Conservation (phyloP, 2,888 invertebrate genomes). For the Parapristionchus giblindavisi region DNA sequence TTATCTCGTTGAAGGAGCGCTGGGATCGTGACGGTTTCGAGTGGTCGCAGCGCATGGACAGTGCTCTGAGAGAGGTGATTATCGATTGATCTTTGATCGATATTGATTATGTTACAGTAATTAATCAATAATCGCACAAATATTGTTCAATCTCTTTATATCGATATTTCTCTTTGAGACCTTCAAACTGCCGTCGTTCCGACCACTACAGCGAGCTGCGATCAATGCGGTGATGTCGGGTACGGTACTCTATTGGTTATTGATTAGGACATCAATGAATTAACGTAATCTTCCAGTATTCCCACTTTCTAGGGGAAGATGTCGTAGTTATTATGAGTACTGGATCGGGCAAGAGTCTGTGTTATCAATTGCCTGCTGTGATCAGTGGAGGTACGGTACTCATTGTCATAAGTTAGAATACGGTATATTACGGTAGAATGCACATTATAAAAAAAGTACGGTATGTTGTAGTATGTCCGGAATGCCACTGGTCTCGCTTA, state of each 20-base stretch:
- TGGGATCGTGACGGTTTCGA: constrained; percentile 73
- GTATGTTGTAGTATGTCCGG: too few species aligned
- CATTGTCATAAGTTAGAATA: constrained; percentile 70
- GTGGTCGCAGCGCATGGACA: constrained; percentile 79
- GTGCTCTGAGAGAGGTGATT: constrained; percentile 71
- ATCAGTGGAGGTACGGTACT: constrained; percentile 71
- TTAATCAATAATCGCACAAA: neutral
- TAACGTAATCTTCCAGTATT: constrained; percentile 69
- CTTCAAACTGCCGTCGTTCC: constrained; percentile 80
- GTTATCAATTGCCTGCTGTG: constrained; percentile 83
- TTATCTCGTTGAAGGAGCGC: constrained; percentile 40
- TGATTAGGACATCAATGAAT: neutral
- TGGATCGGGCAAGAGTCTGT: constrained; percentile 83
- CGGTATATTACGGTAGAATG: too few species aligned
- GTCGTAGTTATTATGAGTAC: constrained; percentile 98
- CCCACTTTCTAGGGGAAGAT: constrained; percentile 75
- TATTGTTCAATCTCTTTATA: neutral
- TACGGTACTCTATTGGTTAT: constrained; percentile 69
- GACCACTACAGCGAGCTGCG: constrained; percentile 83
- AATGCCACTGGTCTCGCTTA: too few species aligned
- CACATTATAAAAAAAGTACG: too few species aligned
- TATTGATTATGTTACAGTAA: neutral
- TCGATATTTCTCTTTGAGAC: constrained; percentile 72
- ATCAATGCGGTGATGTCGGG: constrained; percentile 86
- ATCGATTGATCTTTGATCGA: neutral